These are phyloP conservation scores for Myocastor coypus DNA, from an alignment of 2,113 vertebrate species.

Conservation along the genomic window DNA sequence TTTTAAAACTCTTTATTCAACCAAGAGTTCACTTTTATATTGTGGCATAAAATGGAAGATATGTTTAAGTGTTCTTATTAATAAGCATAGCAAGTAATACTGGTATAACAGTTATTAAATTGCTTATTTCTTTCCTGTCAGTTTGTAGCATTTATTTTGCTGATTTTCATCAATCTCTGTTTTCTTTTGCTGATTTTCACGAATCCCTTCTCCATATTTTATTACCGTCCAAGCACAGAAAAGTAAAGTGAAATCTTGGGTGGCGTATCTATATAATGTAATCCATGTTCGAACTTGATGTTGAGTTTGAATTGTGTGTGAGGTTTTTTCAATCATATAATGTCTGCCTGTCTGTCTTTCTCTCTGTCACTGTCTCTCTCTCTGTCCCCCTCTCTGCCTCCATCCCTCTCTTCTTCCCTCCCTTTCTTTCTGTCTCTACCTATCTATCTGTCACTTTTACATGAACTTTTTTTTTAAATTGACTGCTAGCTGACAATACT, in stretches of 20 bases:
- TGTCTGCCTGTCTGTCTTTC: not conserved
- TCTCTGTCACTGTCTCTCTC: not conserved
- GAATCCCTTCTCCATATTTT: not conserved
- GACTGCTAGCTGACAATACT: not conserved
- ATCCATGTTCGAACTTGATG: not conserved
- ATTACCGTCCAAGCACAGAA: not conserved
- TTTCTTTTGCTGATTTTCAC: not conserved
- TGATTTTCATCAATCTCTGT: not conserved
- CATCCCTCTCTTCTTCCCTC: no score
- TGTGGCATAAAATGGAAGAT: not conserved
- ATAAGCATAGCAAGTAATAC: not conserved
- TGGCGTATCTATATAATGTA: not conserved
- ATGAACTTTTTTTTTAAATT: conserved; percentile 4
- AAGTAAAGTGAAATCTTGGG: conserved; percentile 13
- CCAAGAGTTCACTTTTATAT: not conserved
- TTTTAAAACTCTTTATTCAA: not conserved
- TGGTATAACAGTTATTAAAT: not conserved
- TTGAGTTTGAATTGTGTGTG: not conserved
- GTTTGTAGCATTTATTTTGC: not conserved
- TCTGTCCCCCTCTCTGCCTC: not conserved
- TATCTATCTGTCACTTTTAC: not conserved
- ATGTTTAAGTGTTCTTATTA: not conserved
- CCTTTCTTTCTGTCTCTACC: not conserved
- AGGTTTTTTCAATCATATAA: not conserved
- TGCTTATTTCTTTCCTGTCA: not conserved